These are phyloP conservation scores for Beris chalybata DNA, from an alignment of 2,888 invertebrate genomes.

Conservation along the genomic window DNA sequence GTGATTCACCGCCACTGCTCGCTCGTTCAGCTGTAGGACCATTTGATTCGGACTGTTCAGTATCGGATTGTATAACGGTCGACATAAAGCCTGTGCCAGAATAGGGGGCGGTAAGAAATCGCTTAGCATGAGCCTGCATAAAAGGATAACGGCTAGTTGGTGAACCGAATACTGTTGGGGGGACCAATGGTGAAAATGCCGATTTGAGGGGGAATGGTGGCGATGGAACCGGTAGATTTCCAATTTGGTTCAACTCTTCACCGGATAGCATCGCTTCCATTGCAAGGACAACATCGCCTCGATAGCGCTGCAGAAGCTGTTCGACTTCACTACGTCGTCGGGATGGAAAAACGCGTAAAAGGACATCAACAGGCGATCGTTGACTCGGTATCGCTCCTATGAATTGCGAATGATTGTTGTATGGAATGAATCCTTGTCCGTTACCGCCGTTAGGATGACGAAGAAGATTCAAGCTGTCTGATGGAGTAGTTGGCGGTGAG, in stretches of 20 bases:
- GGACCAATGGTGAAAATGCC: constrained; percentile 76
- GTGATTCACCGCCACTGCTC: constrained; percentile 54
- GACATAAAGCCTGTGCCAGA: constrained; percentile 81
- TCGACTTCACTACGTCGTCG: constrained; percentile 86
- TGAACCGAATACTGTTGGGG: constrained; percentile 55
- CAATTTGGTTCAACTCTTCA: constrained; percentile 51
- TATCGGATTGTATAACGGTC: constrained; percentile 65
- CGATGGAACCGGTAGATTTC: constrained; percentile 48
- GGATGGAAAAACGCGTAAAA: constrained; percentile 87
- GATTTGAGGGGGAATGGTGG: constrained; percentile 60
- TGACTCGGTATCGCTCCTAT: constrained; percentile 54
- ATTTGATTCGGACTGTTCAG: constrained; percentile 55
- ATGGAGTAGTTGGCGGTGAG: constrained; percentile 54
- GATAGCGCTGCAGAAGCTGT: constrained; percentile 76
- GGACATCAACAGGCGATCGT: constrained; percentile 83
- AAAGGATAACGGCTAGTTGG: constrained; percentile 55
- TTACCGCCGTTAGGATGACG: constrained; percentile 46
- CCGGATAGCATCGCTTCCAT: constrained; percentile 88
- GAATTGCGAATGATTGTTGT: constrained; percentile 53
- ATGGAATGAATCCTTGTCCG: constrained; percentile 57
- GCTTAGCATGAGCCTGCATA: constrained; percentile 67
- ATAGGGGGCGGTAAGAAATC: constrained; percentile 81
- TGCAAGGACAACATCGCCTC: constrained; percentile 88
- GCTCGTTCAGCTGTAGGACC: constrained; percentile 54
- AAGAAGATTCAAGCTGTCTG: constrained; percentile 50